Evolutionary conservation across 2,888 invertebrate genomes (phyloP).

Genomic region (Drosophila flavopinicola): DNA sequence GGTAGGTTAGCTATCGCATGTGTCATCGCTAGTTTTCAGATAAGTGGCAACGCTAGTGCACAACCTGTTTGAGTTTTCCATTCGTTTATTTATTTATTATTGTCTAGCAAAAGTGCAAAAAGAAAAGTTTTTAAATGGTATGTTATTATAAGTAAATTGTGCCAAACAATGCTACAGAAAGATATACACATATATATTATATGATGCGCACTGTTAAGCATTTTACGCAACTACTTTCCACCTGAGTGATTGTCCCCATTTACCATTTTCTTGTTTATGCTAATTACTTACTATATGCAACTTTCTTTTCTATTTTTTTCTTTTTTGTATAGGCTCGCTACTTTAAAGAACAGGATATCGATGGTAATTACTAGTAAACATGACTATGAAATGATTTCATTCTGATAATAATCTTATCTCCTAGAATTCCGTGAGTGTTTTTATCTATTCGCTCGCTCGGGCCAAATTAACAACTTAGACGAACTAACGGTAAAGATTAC

Average conservation of each 20-base stretch:
- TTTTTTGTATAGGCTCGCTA: conserved; percentile 91
- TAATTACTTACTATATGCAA: conserved; percentile 20
- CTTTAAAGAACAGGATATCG: conserved; percentile 97
- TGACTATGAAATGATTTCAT: conserved; percentile 46
- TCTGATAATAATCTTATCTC: conserved; percentile 40
- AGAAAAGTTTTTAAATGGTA: conserved; percentile 50
- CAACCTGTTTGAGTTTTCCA: conserved; percentile 66
- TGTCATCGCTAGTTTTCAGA: conserved; percentile 23
- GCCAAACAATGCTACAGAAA: rapidly evolving
- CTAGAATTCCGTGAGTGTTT: conserved; percentile 98
- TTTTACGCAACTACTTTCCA: conserved; percentile 54
- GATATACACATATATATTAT: not conserved
- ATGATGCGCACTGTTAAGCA: not conserved
- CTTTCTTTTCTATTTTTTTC: conserved; percentile 39
- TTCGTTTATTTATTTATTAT: conserved; percentile 41
- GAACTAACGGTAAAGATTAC: conserved; percentile 88
- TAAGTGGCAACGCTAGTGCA: conserved; percentile 42
- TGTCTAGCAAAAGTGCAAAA: conserved; percentile 5
- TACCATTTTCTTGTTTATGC: conserved; percentile 32
- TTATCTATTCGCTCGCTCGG: conserved; percentile 95
- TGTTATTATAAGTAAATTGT: not conserved
- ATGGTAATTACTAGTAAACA: conserved; percentile 88
- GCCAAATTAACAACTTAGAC: conserved; percentile 94
- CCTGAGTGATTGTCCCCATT: conserved; percentile 48
- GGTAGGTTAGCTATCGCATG: conserved; percentile 44